phyloP scores from a whole-genome alignment of 2,113 vertebrate genomes.

The Ariopsis seemanni region DNA sequence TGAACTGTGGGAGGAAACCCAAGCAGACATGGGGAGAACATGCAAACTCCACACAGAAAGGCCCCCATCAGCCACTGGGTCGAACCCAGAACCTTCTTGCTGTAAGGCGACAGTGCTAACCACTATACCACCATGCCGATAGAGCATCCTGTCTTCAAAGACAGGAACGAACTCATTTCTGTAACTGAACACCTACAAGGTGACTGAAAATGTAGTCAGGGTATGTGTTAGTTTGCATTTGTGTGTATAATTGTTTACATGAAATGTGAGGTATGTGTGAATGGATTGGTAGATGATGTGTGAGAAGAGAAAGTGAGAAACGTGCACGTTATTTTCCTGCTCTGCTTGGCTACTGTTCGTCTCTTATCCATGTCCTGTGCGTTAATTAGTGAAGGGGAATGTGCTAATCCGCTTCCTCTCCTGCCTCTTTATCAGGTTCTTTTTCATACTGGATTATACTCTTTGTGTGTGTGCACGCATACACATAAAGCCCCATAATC shows the following conservation, averaged over 20 bases:
- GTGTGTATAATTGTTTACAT: neutral
- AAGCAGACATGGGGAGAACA: no score
- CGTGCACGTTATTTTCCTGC: neutral
- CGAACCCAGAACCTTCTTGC: no score
- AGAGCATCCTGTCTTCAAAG: neutral
- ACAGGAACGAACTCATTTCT: neutral
- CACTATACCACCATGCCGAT: no score
- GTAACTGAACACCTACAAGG: neutral
- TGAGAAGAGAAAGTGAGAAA: neutral
- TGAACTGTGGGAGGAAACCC: no score
- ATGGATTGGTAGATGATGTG: constrained; percentile 20
- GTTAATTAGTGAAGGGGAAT: constrained; percentile 42
- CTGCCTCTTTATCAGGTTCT: neutral
- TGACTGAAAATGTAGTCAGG: neutral
- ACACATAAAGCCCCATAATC: neutral
- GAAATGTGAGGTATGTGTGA: neutral
- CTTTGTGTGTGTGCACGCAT: constrained; percentile 28
- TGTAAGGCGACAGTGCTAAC: no score
- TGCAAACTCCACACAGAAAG: no score
- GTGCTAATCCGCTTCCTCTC: constrained; percentile 22
- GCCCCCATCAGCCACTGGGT: no score
- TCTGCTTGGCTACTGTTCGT: neutral
- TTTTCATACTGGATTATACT: constrained; percentile 25
- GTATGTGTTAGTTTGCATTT: neutral
- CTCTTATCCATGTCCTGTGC: neutral